Evolutionary conservation across 2,888 invertebrate genomes (phyloP).

Genomic region (Carabus problematicus): DNA sequence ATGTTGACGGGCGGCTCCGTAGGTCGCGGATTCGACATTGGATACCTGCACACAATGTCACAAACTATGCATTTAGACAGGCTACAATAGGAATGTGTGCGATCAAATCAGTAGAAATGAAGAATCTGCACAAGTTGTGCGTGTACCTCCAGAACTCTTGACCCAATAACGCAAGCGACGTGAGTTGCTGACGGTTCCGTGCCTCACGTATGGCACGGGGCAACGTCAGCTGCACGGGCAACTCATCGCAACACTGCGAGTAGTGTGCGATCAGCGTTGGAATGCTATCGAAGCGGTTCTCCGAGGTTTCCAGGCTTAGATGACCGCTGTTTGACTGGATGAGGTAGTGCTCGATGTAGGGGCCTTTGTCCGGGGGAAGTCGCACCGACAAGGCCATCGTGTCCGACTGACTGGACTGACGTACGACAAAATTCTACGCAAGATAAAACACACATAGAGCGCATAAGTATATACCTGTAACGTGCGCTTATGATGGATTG

Average conservation of each 20-base stretch:
- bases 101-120: background rate
- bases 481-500: background rate
- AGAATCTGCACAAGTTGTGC: too few relatives aligned
- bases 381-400: conserved; percentile 96
- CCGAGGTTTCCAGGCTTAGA: conserved; percentile 90
- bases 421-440: conserved; percentile 89
- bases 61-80: background rate
- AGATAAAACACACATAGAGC: too few relatives aligned
- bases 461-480: background rate
- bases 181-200: conserved; percentile 87
- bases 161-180: conserved; percentile 88
- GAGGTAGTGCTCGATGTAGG: conserved; percentile 95
- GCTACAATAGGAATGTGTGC: background rate
- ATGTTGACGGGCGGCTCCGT: conserved; percentile 47
- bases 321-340: conserved; percentile 84
- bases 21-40: conserved; percentile 76
- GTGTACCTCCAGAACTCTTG: conserved; percentile 79
- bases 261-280: conserved; percentile 93
- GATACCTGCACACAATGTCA: conserved; percentile 62
- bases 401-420: conserved; percentile 90
- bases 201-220: conserved; percentile 87
- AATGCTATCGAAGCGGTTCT: conserved; percentile 91
- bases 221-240: conserved; percentile 87
- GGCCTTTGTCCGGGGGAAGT: conserved; percentile 83
- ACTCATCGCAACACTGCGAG: conserved; percentile 91